These are phyloP conservation scores for Rhinatrema bivittatum DNA, from an alignment of 2,797 vertebrate genomes.

Conservation along the genomic window DNA sequence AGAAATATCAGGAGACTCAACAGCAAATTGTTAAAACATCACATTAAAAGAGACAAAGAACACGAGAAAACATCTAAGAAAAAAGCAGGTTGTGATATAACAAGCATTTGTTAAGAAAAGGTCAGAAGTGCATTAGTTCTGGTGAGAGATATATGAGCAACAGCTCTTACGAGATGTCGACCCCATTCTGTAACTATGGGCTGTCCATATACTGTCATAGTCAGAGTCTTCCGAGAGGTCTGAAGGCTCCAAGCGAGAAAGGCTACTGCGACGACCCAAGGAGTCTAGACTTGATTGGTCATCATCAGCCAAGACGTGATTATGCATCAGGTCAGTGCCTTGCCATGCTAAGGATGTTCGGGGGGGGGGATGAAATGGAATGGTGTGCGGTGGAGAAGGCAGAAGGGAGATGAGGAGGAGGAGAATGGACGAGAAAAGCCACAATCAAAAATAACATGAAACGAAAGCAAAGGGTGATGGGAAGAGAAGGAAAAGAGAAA, in stretches of 20 bases:
- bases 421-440: conserved; percentile 60
- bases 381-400: conserved; percentile 48
- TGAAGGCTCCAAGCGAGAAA: conserved; percentile 90
- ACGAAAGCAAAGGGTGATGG: conserved; percentile 69
- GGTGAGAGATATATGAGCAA: conserved; percentile 90
- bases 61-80: conserved; percentile 75
- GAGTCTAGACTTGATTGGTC: conserved; percentile 90
- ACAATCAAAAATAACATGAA: conserved; percentile 70
- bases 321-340: conserved; percentile 99
- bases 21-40: conserved; percentile 69
- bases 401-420: conserved; percentile 53
- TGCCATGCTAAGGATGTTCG: conserved; percentile 89
- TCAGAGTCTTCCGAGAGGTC: conserved; percentile 99
- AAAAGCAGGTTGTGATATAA: conserved; percentile 82
- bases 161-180: conserved; percentile 96
- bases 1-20: conserved; percentile 53
- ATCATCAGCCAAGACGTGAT: conserved; percentile 95
- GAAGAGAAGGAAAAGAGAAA: conserved; percentile 71
- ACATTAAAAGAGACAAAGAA: conserved; percentile 85
- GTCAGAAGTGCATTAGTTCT: conserved; percentile 82
- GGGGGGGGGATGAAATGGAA: conserved; percentile 58
- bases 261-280: conserved; percentile 89
- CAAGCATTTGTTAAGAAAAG: conserved; percentile 81
- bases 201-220: conserved; percentile 99
- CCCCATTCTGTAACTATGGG: conserved; percentile 98